These are phyloP conservation scores for Megaustenia siamemsis DNA, from an alignment of 2,888 invertebrate genomes.

Conservation along the genomic window DNA sequence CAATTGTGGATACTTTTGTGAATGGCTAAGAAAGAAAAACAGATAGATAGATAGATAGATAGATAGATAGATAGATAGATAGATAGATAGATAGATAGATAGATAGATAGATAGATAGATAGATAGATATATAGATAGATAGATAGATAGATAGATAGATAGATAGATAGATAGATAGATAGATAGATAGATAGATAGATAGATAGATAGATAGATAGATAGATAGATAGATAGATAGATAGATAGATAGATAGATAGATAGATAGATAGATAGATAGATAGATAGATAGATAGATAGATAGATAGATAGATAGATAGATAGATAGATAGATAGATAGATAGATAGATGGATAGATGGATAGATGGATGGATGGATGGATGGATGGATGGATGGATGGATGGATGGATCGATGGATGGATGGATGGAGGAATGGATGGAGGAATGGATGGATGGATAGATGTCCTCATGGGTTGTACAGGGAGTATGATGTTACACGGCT, in stretches of 20 bases:
- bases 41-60: too few species aligned
- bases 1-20: too few species aligned
- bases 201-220: not conserved
- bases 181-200: not conserved
- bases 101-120: constrained; percentile 1
- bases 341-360: constrained; percentile 10
- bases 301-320: constrained; percentile 1
- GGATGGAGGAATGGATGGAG: too few species aligned
- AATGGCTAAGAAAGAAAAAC: too few species aligned
- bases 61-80: constrained; percentile 1
- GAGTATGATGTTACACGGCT: too few species aligned
- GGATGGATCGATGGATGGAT: too few species aligned
- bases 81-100: constrained; percentile 1
- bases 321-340: constrained; percentile 3
- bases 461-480: too few species aligned
- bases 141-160: not conserved
- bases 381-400: too few species aligned
- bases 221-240: not conserved
- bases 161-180: not conserved
- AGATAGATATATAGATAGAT: too few species aligned
- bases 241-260: not conserved
- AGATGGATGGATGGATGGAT: constrained; percentile 2
- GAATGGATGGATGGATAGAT: too few species aligned
- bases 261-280: not conserved
- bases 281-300: not conserved